Percentiles rank a stretch among this genome's conserved stretches.
Conservation (phyloP, 2,797 vertebrate genomes). For the Anabacerthia variegaticeps region DNA sequence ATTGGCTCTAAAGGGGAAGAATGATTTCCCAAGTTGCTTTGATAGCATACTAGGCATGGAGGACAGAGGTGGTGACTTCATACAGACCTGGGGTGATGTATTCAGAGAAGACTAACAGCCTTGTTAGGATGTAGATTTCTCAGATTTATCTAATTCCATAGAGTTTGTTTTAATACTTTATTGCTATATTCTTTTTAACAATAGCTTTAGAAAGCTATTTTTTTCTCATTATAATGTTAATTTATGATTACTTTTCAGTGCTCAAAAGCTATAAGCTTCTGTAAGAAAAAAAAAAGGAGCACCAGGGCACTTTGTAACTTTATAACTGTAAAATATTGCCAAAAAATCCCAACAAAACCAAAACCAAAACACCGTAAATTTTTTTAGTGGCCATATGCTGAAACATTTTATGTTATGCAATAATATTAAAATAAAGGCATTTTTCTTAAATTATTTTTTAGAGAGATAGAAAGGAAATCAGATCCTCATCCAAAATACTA, state of each 20-base stretch:
- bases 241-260: background rate
- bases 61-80: background rate
- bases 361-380: background rate
- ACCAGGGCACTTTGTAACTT: background rate
- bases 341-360: background rate
- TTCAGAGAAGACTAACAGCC: background rate
- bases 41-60: background rate
- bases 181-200: background rate
- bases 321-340: background rate
- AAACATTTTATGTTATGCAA: background rate
- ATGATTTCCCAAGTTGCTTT: rapidly evolving
- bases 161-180: background rate
- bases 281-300: background rate
- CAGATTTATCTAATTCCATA: background rate
- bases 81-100: background rate
- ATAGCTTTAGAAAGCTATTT: background rate
- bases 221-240: background rate
- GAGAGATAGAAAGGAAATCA: background rate
- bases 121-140: background rate
- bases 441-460: background rate
- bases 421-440: background rate
- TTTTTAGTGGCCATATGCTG: background rate
- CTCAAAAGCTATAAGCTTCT: background rate
- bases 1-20: background rate
- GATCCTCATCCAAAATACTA: background rate